Evolutionary conservation across 2,797 vertebrate species (phyloP), one percentile per base, ranked within the genome.

Genomic region (Lacerta viridis): DNA sequence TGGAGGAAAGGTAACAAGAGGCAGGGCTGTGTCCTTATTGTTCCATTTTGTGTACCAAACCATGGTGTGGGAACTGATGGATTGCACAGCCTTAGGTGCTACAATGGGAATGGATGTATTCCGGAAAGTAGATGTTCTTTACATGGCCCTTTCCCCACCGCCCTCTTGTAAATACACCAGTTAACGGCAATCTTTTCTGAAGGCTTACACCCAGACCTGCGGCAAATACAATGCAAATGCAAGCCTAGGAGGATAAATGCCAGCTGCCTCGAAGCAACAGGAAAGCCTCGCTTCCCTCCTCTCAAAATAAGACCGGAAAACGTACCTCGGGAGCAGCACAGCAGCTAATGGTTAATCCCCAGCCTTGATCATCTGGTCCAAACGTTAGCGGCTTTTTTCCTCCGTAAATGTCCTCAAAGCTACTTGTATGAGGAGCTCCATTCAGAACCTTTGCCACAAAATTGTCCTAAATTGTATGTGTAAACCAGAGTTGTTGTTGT

Each of bases 1-100:
- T 94, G 94, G 90, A 17, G 29, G 92, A 93, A 95, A 83, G 27
- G 91, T 94, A 91, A 91, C 89, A 85, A 68, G 3, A 1, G 85
- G 87, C 1, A 66, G 90, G 87, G 66, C 83, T 33, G 20, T 87
- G 79, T 17, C 91, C 80, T 92, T 50, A 83, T 50, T 91, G 76
- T 90, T 13, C 77, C 59, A 72, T 88, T 88, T 85, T 80, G 75
- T 88, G 23, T 72, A 88, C 50, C 13, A 87, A 68, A 92, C 80
- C 23, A 50, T 69, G 85, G 6, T 86, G 41, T 90, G 85, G 82
- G 85, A 93, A 83, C 75, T 77, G 43, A 76, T 66, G 90, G 80
- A 33, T 87, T 29, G 87, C 75, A 88, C 71, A n/a, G n/a, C 36
- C 75, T 23, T 83, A 9, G 41, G 15, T 3, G 1, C 64, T 88